phyloP scores from a whole-genome alignment of 30 jellyfish, hydroid and myxozoan genomes.

The Turritopsis rubra region DNA sequence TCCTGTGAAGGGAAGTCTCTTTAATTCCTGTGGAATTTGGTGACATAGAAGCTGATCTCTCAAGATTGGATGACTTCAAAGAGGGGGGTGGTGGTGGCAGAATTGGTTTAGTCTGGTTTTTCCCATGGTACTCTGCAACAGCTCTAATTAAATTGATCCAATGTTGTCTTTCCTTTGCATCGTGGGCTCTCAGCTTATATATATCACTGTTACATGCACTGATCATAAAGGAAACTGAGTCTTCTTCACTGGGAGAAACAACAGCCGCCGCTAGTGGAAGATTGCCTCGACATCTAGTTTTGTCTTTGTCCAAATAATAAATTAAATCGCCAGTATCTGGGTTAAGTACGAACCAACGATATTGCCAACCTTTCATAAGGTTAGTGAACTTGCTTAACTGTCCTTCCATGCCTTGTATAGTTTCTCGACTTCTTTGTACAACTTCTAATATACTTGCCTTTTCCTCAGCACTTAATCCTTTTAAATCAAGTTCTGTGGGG shows the following conservation, averaged over 20 bases:
- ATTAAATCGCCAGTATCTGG: constrained; percentile 82
- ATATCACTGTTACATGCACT: constrained; percentile 85
- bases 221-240: constrained; percentile 69
- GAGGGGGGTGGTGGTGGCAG: constrained; percentile 18
- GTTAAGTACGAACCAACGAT: constrained; percentile 84
- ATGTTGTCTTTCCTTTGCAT: constrained; percentile 86
- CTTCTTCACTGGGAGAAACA: constrained; percentile 98
- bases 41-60: not conserved
- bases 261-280: constrained; percentile 92
- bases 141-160: constrained; percentile 97
- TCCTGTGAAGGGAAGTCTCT: not conserved
- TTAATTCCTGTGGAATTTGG: not conserved
- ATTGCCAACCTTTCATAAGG: constrained; percentile 95
- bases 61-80: constrained; percentile 42
- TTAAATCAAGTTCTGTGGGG: constrained; percentile 63
- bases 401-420: constrained; percentile 81
- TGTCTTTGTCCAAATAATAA: constrained; percentile 78
- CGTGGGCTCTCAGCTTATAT: constrained; percentile 75
- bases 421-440: constrained; percentile 69
- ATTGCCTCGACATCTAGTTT: constrained; percentile 78
- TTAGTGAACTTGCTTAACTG: constrained; percentile 91
- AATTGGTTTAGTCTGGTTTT: constrained; percentile 6
- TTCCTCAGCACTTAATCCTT: constrained; percentile 72
- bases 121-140: constrained; percentile 84
- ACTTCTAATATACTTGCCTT: constrained; percentile 59